Conservation (phyloP, 2,888 invertebrate genomes). For the Cerceris ruficornis region DNA sequence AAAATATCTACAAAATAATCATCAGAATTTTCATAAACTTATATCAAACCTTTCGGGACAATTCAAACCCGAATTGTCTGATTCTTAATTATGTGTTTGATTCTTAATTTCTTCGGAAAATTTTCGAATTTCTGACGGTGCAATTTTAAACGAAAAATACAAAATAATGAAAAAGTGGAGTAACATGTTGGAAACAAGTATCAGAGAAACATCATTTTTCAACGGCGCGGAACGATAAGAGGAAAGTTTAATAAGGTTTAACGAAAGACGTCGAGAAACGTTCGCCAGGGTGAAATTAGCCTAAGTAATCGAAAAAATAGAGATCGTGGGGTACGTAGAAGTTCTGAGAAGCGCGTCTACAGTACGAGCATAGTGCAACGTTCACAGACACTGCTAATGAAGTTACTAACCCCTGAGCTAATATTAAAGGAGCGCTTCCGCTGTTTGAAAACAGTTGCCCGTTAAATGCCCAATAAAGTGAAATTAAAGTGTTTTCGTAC, state of each 20-base stretch:
- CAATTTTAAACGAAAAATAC: no score
- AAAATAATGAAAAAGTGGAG: no score
- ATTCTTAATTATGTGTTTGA: no score
- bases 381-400: constrained; percentile 47
- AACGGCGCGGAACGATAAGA: no score
- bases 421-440: constrained; percentile 57
- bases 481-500: constrained; percentile 23
- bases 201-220: no score
- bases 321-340: neutral
- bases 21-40: no score
- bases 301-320: neutral
- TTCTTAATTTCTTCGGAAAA: no score
- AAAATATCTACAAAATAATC: no score
- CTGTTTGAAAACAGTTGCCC: constrained; percentile 38
- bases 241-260: neutral
- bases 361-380: constrained; percentile 12
- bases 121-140: no score
- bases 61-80: no score
- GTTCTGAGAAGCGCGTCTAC: constrained; percentile 36
- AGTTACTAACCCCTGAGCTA: constrained; percentile 57
- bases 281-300: neutral
- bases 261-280: neutral
- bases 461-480: constrained; percentile 10
- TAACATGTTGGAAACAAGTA: no score
- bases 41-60: no score